A percentile compares a stretch with the other conserved stretches of the same genome.
These are phyloP conservation scores for Astyanax mexicanus DNA, from an alignment of 2,797 vertebrate species.

Conservation along the genomic window DNA sequence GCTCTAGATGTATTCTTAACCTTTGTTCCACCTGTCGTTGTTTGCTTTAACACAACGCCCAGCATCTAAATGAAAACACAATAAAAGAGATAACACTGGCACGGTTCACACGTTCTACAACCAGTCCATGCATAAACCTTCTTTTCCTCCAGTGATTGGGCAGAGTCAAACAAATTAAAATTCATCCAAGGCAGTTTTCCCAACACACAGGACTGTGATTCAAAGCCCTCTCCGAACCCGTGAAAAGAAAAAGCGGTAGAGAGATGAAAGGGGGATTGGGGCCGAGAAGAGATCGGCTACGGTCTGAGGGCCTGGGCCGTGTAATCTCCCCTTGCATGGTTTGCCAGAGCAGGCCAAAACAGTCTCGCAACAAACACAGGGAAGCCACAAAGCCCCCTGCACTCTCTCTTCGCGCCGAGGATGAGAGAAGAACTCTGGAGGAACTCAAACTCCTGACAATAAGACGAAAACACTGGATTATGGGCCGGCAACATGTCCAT, in stretches of 20 bases:
- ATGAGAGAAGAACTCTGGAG: constrained; percentile 55
- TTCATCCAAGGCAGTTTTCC: constrained; percentile 39
- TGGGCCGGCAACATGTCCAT: constrained; percentile 58
- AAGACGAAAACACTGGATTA: constrained; percentile 59
- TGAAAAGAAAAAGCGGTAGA: constrained; percentile 41
- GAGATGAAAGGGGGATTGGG: constrained; percentile 56
- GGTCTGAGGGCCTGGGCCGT: constrained; percentile 51
- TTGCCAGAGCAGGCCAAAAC: constrained; percentile 48
- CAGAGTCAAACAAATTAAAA: constrained; percentile 51
- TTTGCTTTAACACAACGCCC: constrained; percentile 9
- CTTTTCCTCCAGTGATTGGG: neutral
- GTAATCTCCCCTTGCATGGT: constrained; percentile 54
- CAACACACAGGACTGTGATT: constrained; percentile 24
- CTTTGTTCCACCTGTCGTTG: constrained; percentile 42
- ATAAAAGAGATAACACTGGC: constrained; percentile 27
- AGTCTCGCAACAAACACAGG: constrained; percentile 39
- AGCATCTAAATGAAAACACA: constrained; percentile 27
- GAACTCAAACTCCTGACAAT: constrained; percentile 56
- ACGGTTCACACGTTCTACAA: constrained; percentile 29
- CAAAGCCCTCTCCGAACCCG: constrained; percentile 51
- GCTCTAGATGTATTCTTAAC: constrained; percentile 21
- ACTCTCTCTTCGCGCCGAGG: constrained; percentile 28
- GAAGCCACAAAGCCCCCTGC: constrained; percentile 45
- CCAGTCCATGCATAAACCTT: constrained; percentile 13
- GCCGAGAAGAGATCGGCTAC: constrained; percentile 53